Percentiles rank a stretch among this genome's conserved stretches.
These are phyloP conservation scores for Bombus sibiricus DNA, from an alignment of 1,140 invertebrate genomes.

Conservation along the genomic window DNA sequence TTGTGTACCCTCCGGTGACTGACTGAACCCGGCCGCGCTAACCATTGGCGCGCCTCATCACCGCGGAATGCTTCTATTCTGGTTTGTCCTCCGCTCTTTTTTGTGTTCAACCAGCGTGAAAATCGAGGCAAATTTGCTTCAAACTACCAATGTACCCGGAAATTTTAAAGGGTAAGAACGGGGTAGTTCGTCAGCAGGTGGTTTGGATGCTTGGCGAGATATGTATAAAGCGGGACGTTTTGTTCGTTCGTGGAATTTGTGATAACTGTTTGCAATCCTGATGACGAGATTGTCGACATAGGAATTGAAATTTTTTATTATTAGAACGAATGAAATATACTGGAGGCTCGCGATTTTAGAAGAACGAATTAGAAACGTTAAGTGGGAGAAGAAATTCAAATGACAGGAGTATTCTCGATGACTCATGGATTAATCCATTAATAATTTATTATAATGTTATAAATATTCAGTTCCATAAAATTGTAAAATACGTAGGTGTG, in stretches of 20 bases:
- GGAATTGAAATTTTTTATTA: no score
- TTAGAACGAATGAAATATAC: no score
- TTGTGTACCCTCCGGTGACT: constrained; percentile 82
- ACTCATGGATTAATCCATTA: no score
- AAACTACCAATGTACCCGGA: not conserved
- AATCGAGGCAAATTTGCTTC: not conserved
- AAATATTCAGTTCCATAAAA: no score
- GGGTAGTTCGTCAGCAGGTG: not conserved
- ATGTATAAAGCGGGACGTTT: not conserved
- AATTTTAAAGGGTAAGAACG: not conserved
- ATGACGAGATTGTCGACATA: no score
- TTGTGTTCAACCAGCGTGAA: not conserved
- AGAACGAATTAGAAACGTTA: not conserved
- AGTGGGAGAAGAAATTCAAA: not conserved
- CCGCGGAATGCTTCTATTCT: constrained; percentile 17
- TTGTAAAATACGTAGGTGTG: no score
- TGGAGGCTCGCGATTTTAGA: not conserved
- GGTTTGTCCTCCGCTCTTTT: not conserved
- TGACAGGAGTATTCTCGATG: no score
- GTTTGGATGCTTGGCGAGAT: not conserved
- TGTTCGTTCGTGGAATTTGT: not conserved
- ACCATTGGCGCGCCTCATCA: constrained; percentile 74
- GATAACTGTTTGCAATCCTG: not conserved
- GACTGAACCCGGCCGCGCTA: constrained; percentile 76
- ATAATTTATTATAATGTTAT: no score